Evolutionary conservation across 2,797 vertebrate species (phyloP).

Genomic region (Discoglossus pictus): DNA sequence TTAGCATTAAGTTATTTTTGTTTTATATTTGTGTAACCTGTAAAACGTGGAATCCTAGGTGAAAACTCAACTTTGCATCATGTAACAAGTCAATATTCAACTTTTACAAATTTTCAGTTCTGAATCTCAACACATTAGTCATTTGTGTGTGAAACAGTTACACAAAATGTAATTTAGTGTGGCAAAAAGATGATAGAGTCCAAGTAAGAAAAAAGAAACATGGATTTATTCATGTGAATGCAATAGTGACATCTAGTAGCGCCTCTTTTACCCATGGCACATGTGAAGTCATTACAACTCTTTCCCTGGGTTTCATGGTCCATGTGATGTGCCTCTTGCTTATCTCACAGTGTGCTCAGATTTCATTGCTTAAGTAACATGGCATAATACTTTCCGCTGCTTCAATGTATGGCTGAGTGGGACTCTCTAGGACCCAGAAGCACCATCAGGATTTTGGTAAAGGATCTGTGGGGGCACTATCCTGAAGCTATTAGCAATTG

Average conservation of each 20-base stretch:
- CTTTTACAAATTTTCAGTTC: no score
- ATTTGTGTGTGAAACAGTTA: no score
- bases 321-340: conserved; percentile 31
- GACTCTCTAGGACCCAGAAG: conserved; percentile 11
- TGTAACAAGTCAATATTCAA: no score
- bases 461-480: conserved; percentile 4
- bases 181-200: no score
- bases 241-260: conserved; percentile 32
- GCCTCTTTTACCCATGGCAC: conserved; percentile 23
- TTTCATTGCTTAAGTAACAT: conserved; percentile 3
- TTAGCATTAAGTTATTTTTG: no score
- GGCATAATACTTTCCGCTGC: not conserved
- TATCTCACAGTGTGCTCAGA: conserved; percentile 42
- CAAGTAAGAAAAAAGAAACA: conserved; percentile 28
- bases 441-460: conserved; percentile 18
- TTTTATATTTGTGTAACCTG: no score
- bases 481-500: not conserved
- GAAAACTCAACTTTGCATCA: no score
- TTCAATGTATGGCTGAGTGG: conserved; percentile 10
- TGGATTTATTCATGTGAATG: conserved; percentile 44
- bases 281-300: conserved; percentile 34
- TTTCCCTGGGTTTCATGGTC: no score
- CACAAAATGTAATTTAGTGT: no score
- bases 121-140: no score
- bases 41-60: no score